Evolutionary conservation across 2,113 vertebrate species (phyloP).

Genomic region (Alexandromys fortis): DNA sequence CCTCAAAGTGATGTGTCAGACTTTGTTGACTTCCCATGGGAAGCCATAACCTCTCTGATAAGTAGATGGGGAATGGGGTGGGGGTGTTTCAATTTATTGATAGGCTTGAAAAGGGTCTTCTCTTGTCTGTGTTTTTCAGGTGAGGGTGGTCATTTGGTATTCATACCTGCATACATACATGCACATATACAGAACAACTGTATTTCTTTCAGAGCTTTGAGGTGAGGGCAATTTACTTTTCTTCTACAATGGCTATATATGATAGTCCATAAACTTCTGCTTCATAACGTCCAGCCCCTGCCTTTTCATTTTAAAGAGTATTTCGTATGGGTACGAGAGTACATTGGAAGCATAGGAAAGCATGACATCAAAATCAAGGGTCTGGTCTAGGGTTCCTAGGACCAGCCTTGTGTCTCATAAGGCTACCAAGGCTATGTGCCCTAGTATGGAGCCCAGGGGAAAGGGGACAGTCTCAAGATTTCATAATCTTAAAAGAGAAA

Average conservation of each 20-base stretch:
- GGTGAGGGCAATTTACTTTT: neutral
- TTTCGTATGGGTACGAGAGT: neutral
- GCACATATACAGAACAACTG: neutral
- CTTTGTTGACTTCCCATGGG: too few species aligned
- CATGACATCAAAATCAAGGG: neutral
- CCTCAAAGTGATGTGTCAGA: too few species aligned
- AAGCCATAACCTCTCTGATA: too few species aligned
- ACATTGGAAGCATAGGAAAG: neutral
- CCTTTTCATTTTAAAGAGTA: neutral
- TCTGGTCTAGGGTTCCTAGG: neutral
- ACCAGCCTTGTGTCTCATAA: neutral
- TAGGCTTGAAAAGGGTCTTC: neutral
- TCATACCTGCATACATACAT: neutral
- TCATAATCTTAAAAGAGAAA: neutral
- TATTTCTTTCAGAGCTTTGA: constrained; percentile 2
- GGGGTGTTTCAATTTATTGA: neutral
- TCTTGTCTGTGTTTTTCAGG: neutral
- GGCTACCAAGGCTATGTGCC: neutral
- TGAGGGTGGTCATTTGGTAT: neutral
- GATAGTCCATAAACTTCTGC: neutral
- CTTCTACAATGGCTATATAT: neutral
- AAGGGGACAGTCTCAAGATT: neutral
- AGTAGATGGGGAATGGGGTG: too few species aligned
- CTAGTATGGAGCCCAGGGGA: neutral
- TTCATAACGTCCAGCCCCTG: neutral